phyloP scores from a whole-genome alignment of 1,140 invertebrate species.

The Triops cancriformis region DNA sequence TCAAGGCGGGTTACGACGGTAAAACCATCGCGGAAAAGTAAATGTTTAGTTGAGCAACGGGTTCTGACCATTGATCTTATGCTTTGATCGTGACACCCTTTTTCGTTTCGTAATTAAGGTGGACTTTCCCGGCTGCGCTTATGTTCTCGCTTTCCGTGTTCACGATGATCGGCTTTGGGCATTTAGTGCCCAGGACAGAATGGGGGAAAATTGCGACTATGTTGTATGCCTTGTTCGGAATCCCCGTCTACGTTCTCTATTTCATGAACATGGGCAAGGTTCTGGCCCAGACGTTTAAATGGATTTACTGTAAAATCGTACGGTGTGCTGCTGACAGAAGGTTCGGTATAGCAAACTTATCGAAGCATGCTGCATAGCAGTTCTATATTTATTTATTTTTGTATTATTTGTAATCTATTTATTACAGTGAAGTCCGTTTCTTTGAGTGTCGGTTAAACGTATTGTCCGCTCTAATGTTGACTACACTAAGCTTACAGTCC shows the following conservation, averaged over 20 bases:
- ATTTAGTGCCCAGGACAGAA: constrained; percentile 79
- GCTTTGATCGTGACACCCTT: neutral
- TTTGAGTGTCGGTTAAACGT: too few relatives aligned
- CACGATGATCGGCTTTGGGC: constrained; percentile 92
- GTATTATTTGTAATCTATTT: too few relatives aligned
- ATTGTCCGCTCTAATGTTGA: too few relatives aligned
- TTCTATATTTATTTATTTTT: neutral
- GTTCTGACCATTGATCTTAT: neutral
- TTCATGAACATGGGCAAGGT: constrained; percentile 78
- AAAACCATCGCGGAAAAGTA: constrained; percentile 49
- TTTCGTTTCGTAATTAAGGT: constrained; percentile 41
- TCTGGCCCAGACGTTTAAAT: constrained; percentile 34
- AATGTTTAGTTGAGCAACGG: neutral
- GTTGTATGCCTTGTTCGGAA: constrained; percentile 88
- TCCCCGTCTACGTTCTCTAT: constrained; percentile 82
- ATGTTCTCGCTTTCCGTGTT: constrained; percentile 82
- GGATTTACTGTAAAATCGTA: constrained; percentile 31
- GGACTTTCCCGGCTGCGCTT: constrained; percentile 73
- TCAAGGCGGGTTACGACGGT: constrained; percentile 68
- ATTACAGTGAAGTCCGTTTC: too few relatives aligned
- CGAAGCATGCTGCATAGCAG: neutral
- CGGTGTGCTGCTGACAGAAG: constrained; percentile 25
- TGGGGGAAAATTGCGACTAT: constrained; percentile 88
- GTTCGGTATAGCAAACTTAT: constrained; percentile 11
- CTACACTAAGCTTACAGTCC: too few relatives aligned